Conservation (phyloP, 2,113 vertebrate genomes). For the Chinchilla lanigera region DNA sequence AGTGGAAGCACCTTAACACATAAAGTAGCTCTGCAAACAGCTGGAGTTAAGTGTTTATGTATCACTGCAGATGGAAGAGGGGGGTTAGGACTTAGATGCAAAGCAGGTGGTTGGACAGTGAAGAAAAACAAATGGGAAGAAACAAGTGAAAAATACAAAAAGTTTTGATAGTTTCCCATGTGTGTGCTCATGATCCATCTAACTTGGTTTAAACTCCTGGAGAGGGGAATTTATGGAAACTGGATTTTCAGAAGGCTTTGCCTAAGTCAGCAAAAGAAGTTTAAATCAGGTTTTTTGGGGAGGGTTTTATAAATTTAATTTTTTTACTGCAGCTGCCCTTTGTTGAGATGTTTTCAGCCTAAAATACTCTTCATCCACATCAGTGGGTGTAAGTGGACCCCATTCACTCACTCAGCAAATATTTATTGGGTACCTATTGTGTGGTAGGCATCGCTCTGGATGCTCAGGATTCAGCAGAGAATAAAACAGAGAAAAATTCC, state of each 20-base stretch:
- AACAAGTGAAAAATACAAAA: not conserved
- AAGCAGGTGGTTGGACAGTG: not conserved
- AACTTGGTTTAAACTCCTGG: not conserved
- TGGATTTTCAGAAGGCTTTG: conserved; percentile 1
- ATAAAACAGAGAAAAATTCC: not conserved
- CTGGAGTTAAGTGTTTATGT: not conserved
- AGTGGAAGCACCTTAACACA: not conserved
- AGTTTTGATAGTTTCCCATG: not conserved
- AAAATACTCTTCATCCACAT: not conserved
- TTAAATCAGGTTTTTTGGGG: not conserved
- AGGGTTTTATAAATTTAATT: not conserved
- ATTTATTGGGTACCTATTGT: not conserved
- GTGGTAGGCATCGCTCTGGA: not conserved
- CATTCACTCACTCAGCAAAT: conserved; percentile 12
- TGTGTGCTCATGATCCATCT: not conserved
- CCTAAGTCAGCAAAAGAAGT: not conserved
- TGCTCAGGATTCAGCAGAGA: not conserved
- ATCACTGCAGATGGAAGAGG: not conserved
- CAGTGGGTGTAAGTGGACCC: not conserved
- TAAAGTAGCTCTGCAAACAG: not conserved
- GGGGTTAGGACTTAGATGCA: not conserved
- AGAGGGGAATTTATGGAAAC: not conserved
- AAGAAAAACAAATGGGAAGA: not conserved
- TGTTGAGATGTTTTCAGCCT: not conserved
- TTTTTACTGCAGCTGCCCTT: not conserved